A percentile compares a stretch with the other conserved stretches of the same genome.
phyloP scores from a whole-genome alignment of 2,888 invertebrate genomes.

The Seira sanloemensis region DNA sequence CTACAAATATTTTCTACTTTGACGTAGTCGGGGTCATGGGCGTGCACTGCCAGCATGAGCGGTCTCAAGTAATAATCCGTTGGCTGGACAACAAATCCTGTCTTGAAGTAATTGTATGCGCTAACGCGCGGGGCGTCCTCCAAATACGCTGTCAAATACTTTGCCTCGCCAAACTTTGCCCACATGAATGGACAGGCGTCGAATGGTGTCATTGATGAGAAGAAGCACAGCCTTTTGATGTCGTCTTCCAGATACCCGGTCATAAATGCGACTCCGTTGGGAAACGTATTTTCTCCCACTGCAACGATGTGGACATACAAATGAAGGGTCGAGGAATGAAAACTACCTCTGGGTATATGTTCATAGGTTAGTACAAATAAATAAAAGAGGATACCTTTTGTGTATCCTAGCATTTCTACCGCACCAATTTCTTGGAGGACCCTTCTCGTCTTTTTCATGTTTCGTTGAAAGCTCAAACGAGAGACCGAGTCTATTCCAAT shows the following conservation, averaged over 20 bases:
- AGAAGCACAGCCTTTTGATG: constrained; percentile 70
- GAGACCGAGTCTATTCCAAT: constrained; percentile 93
- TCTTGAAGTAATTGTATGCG: constrained; percentile 85
- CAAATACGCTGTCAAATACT: constrained; percentile 63
- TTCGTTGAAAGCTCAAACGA: constrained; percentile 84
- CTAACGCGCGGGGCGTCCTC: constrained; percentile 83
- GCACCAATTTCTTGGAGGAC: constrained; percentile 83
- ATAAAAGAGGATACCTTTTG: constrained; percentile 75
- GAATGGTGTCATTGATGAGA: constrained; percentile 77
- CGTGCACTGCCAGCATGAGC: constrained; percentile 79
- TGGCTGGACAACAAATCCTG: constrained; percentile 84
- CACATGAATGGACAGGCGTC: constrained; percentile 83
- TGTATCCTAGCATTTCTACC: constrained; percentile 85
- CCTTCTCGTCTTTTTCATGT: constrained; percentile 84
- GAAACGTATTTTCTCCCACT: constrained; percentile 89
- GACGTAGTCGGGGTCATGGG: constrained; percentile 41
- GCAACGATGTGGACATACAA: too few species aligned
- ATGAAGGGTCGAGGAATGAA: background rate
- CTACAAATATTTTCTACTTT: constrained; percentile 25
- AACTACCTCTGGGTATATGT: background rate
- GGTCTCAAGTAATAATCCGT: constrained; percentile 89
- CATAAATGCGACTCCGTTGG: constrained; percentile 89
- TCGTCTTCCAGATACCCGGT: constrained; percentile 80
- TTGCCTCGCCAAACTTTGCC: constrained; percentile 82
- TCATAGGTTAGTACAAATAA: too few species aligned